Base-by-base conservation (phyloP, 53 echinoderm and acorn worm genomes). In the Echinarachnius parma region DNA sequence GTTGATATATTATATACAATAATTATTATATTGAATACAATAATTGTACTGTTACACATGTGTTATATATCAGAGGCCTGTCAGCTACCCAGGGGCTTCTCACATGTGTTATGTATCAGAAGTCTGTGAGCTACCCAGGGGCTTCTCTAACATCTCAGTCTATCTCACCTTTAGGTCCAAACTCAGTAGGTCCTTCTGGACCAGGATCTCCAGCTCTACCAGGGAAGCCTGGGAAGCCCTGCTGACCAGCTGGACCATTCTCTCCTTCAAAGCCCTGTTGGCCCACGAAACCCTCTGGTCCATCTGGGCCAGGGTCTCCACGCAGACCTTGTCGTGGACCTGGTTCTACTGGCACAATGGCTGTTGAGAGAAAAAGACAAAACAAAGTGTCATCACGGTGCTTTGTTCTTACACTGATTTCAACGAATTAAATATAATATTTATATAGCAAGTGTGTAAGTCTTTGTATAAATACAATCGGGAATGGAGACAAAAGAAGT, bases 231-330 rank as follows among this genome's bases (percentile, higher is more conserved):
- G 23, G 34, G 39, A 79, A 84, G 19, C 85, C 87, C 1, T 44
- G 44, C 1, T 0, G 0, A 22, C 75, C 75, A 2, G n/a, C 34
- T 4, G 31, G 27, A 2, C 79, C 79, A 16, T 23, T 26, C 24
- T 36, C 67, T 42, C 79, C 79, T 16, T 39, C 39, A 26, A 29
- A 57, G 32, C 79, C 89, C 59, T 19, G 32, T 0, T 31, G 59
- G 7, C 89, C 89, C 0, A 56, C 62, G 20, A 34, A 64, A 15
- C 89, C 89, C 14, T 8, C n/a, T 9, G 24, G 63, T 9, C 89
- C 89, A 33, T 26, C 70, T 14, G 25, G 25, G 14, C 75, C 75
- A 13, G 59, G 19, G 0, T 48, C 68, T 21, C 68, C 68, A 9
- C 34, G 31, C 2, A 8, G 31, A 20, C 68, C 68, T 52, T 31